Conservation (phyloP, 1,140 invertebrate species). For the Augochlora pura region DNA sequence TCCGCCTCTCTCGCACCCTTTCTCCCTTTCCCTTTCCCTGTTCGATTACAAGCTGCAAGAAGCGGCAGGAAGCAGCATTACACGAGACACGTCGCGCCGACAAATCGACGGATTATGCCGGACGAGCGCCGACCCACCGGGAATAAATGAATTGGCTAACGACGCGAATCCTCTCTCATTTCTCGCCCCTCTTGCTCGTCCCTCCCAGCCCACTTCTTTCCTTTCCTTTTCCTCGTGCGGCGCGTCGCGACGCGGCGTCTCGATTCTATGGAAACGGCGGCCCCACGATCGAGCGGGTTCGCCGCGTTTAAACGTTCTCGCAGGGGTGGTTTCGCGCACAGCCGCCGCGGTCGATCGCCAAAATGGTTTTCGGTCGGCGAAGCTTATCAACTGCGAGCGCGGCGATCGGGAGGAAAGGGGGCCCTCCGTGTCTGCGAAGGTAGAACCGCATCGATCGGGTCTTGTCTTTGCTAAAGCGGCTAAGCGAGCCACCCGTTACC, state of each 20-base stretch:
- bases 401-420: not conserved
- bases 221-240: constrained; percentile 12
- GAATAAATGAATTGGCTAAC: constrained; percentile 77
- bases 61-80: constrained; percentile 74
- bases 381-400: constrained; percentile 63
- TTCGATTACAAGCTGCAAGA: constrained; percentile 77
- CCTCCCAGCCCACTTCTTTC: not conserved
- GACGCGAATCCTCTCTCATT: constrained; percentile 59
- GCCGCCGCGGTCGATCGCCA: too few species aligned
- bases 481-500: constrained; percentile 21
- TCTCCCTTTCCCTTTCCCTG: constrained; percentile 58
- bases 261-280: not conserved
- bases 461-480: constrained; percentile 21
- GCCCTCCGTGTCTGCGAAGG: not conserved
- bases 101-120: constrained; percentile 78
- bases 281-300: too few species aligned
- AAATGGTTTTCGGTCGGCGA: constrained; percentile 33
- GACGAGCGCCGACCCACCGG: constrained; percentile 67
- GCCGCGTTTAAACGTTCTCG: not conserved
- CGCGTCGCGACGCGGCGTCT: not conserved
- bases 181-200: constrained; percentile 37
- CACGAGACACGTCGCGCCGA: constrained; percentile 75
- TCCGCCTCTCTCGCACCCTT: constrained; percentile 26
- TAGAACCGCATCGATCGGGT: constrained; percentile 35
- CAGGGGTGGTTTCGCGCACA: not conserved